phyloP scores from a whole-genome alignment of 2,797 vertebrate species.

The Alauda arvensis region DNA sequence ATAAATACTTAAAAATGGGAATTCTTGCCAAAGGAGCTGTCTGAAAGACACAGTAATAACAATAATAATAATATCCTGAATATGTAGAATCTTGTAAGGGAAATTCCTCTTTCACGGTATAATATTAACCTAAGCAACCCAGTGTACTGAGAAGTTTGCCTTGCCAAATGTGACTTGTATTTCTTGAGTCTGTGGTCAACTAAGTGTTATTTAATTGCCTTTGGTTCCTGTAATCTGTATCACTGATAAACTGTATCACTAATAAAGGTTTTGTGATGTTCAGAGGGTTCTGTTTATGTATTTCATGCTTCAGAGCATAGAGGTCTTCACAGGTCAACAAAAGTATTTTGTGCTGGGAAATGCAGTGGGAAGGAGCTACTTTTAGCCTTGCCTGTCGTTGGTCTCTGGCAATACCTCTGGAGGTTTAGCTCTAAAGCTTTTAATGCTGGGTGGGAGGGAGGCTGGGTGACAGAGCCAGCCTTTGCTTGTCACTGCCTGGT shows the following conservation, averaged over 20 bases:
- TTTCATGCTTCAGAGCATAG: background rate
- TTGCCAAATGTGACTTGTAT: constrained; percentile 77
- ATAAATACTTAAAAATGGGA: constrained; percentile 71
- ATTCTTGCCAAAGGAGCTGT: constrained; percentile 79
- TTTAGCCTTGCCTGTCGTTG: background rate
- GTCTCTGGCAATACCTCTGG: background rate
- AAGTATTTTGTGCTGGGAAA: background rate
- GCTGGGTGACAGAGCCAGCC: background rate
- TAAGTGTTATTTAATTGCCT: constrained; percentile 78
- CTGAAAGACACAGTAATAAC: constrained; percentile 68
- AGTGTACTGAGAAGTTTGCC: constrained; percentile 71
- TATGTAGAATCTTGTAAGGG: constrained; percentile 67
- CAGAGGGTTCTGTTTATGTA: constrained; percentile 50
- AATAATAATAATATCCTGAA: constrained; percentile 40
- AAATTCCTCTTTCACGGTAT: constrained; percentile 68
- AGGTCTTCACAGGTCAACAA: background rate
- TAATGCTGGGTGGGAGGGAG: background rate
- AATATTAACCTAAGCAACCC: constrained; percentile 61
- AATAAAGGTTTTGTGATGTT: constrained; percentile 80
- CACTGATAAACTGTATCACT: constrained; percentile 76
- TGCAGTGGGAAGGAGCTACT: background rate
- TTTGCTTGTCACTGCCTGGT: background rate
- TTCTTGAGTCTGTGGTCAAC: constrained; percentile 74
- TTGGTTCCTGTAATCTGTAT: constrained; percentile 76
- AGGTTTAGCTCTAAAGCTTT: background rate